A percentile compares a stretch with the other conserved stretches of the same genome.
Conservation (phyloP, 2,113 vertebrate species). For the Candoia aspera region DNA sequence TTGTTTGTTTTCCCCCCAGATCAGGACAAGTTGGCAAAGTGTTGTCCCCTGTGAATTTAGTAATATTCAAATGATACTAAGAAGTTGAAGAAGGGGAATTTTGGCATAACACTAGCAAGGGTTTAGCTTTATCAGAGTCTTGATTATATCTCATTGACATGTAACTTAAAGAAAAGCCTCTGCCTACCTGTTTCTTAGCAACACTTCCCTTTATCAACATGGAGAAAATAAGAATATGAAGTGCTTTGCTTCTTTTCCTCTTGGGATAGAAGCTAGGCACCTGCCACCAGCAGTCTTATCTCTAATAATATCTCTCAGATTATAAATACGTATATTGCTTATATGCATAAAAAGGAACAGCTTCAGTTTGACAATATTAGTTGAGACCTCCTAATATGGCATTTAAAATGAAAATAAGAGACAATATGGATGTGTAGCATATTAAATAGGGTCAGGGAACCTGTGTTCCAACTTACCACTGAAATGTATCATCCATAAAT, state of each 20-base stretch:
- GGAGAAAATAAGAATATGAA: not conserved
- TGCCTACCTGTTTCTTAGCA: conserved; percentile 7
- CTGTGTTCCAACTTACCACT: not conserved
- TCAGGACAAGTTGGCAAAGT: not conserved
- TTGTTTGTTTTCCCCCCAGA: not conserved
- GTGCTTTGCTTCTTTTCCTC: not conserved
- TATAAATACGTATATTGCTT: not conserved
- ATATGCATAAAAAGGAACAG: not conserved
- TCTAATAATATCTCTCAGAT: not conserved
- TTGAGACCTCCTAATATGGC: not conserved
- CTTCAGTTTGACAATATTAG: not conserved
- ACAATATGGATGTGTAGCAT: not conserved
- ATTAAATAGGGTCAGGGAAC: not conserved
- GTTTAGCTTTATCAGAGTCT: not conserved
- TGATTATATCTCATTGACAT: not conserved
- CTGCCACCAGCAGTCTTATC: not conserved
- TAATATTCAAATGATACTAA: not conserved
- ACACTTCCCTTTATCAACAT: not conserved
- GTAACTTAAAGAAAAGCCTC: not conserved
- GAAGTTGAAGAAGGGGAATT: not conserved
- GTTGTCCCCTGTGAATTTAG: too few relatives aligned
- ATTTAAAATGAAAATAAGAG: not conserved
- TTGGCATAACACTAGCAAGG: not conserved
- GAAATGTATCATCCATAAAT: not conserved
- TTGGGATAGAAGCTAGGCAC: not conserved